Evolutionary conservation across 2,888 invertebrate species (phyloP), one percentile per base, ranked within the genome.

Genomic region (Laothoe populi): DNA sequence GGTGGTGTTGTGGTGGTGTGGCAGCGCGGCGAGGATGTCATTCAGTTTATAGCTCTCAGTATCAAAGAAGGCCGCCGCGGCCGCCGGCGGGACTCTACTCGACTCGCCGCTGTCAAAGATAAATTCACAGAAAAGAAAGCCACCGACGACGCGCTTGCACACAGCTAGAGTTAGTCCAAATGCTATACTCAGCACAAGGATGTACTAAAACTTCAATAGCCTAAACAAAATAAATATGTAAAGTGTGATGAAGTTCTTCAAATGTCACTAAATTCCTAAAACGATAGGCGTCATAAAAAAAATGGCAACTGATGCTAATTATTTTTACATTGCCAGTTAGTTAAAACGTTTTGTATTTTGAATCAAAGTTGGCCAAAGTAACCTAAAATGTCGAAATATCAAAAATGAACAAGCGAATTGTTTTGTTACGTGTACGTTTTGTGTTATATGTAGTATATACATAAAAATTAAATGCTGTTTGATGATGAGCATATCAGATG

Each of bases 71-170:
- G 46, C 4, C 10, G 46, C 4, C 8, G 42, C 31, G 24, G 45
- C 16, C 23, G 48, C 24, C n/a, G 13, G 26, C 23, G 48, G 48
- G 24, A 48, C 26, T 7, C n/a, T n/a, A n/a, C n/a, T n/a, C n/a
- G n/a, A n/a, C 26, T 26, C 16, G 49, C 49, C 26, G n/a, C 26
- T n/a, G 26, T 26, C 49, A 31, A 49, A 31, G 26, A 49, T 49
- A 49, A 49, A 31, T 49, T 49, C 49, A 49, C 49, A 49, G 49
- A 49, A 31, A 31, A 5, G 4, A 8, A 31, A 5, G 23, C 48
- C 23, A 48, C 48, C 16, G 16, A 48, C 24, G 48, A 49, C 49
- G 26, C 49, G 16, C n/a, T n/a, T n/a, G n/a, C 16, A 16, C 10
- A 49, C 10, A 49, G 26, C 16, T n/a, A 0, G 23, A 26, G 7